Percentiles rank a stretch among this genome's conserved stretches.
These are phyloP conservation scores for Planococcus citri DNA, from an alignment of 1,140 invertebrate species.

Conservation along the genomic window DNA sequence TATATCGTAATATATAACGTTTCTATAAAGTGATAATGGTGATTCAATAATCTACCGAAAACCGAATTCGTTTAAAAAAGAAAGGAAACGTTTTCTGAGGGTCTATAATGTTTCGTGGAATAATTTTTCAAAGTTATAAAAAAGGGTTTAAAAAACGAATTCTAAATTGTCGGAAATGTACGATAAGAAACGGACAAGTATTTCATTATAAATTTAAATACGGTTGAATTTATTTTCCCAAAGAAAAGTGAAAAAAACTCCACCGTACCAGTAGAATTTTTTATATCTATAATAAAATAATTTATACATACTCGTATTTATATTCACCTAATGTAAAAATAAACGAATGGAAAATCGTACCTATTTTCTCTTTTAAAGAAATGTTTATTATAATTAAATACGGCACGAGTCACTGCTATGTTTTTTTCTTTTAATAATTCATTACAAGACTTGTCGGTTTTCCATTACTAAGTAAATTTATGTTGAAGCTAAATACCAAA, in stretches of 20 bases:
- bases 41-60: neutral
- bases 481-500: slow-evolving; percentile 9
- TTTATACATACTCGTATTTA: too few species aligned
- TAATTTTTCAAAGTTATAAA: neutral
- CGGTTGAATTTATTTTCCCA: neutral
- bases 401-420: too few species aligned
- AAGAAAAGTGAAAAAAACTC: too few species aligned
- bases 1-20: too few species aligned
- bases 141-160: neutral
- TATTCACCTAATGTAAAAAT: too few species aligned
- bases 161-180: neutral
- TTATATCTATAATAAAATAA: too few species aligned
- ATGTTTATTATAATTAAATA: too few species aligned
- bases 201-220: slow-evolving; percentile 14
- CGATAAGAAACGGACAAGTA: neutral
- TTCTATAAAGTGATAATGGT: too few species aligned
- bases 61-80: neutral
- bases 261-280: too few species aligned
- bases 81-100: neutral
- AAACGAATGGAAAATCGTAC: too few species aligned
- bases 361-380: too few species aligned
- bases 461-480: slow-evolving; percentile 9
- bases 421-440: too few species aligned
- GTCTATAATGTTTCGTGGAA: neutral
- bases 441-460: neutral